A percentile compares a stretch with the other conserved stretches of the same genome.
Conservation (phyloP, 2,113 vertebrate species). For the Elephantulus edwardii region DNA sequence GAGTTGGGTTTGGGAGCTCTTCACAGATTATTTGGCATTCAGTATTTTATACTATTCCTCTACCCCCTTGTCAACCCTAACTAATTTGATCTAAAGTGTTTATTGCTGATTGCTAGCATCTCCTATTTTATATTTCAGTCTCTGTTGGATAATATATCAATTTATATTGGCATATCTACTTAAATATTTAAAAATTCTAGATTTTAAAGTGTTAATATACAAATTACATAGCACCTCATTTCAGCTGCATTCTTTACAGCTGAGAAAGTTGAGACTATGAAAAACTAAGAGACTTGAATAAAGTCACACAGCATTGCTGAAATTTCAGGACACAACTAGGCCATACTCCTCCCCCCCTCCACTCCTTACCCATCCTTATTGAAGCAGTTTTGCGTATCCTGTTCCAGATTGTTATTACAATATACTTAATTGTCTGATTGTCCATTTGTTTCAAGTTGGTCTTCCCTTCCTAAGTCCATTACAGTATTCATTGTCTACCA, state of each 20-base stretch:
- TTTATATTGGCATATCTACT: background rate
- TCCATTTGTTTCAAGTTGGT: too few relatives aligned
- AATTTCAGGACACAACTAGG: background rate
- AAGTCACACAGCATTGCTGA: background rate
- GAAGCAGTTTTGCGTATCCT: too few relatives aligned
- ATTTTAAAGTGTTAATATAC: background rate
- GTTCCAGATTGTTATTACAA: too few relatives aligned
- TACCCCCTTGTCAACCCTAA: background rate
- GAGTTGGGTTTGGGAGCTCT: background rate
- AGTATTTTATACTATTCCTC: background rate
- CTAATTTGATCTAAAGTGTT: slow-evolving; percentile 25
- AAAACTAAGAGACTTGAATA: background rate
- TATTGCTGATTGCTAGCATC: background rate
- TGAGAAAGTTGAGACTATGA: background rate
- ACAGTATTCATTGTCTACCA: too few relatives aligned
- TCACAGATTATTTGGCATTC: background rate
- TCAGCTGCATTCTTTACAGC: background rate
- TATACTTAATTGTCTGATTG: too few relatives aligned
- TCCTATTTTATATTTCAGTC: slow-evolving; percentile 25
- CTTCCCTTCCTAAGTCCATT: too few relatives aligned
- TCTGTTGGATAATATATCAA: background rate
- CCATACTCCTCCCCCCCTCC: too few relatives aligned
- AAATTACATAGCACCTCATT: background rate
- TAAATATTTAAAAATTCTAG: background rate
- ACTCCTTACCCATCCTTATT: too few relatives aligned